These are phyloP conservation scores for Oscarella lobularis DNA, from an alignment of 37 sponge, comb jelly and placozoan genomes.

Conservation along the genomic window DNA sequence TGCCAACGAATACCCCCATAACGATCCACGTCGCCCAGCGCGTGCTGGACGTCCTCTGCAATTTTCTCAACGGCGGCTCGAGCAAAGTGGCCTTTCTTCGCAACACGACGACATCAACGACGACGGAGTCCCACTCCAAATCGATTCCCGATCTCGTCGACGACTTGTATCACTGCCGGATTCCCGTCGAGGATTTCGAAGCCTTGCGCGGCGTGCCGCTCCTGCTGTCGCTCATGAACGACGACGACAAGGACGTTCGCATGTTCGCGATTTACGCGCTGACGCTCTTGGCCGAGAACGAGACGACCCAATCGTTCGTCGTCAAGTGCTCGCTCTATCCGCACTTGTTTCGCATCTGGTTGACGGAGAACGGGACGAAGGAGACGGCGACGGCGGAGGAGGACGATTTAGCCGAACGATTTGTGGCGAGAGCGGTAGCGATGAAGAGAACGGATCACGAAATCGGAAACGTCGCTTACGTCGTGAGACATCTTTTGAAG, in stretches of 20 bases:
- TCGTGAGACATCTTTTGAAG: neutral
- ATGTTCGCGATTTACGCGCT: neutral
- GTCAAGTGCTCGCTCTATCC: neutral
- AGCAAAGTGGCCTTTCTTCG: neutral
- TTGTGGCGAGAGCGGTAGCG: neutral
- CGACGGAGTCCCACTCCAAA: neutral
- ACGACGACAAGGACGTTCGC: neutral
- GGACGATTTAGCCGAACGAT: neutral
- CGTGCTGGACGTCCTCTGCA: neutral
- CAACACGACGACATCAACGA: neutral
- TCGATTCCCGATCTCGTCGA: neutral
- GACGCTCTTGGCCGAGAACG: neutral
- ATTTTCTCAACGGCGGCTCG: neutral
- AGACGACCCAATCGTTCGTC: neutral
- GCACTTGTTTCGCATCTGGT: neutral
- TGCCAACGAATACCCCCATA: neutral
- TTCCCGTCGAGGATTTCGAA: neutral
- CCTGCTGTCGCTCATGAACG: neutral
- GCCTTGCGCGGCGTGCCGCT: neutral
- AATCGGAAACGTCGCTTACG: neutral
- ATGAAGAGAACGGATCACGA: slow-evolving; percentile 1
- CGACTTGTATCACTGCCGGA: neutral
- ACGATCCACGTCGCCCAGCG: neutral
- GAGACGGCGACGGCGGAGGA: neutral
- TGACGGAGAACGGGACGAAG: neutral